phyloP scores from a whole-genome alignment of 2,113 vertebrate genomes.

The Odontesthes bonariensis region DNA sequence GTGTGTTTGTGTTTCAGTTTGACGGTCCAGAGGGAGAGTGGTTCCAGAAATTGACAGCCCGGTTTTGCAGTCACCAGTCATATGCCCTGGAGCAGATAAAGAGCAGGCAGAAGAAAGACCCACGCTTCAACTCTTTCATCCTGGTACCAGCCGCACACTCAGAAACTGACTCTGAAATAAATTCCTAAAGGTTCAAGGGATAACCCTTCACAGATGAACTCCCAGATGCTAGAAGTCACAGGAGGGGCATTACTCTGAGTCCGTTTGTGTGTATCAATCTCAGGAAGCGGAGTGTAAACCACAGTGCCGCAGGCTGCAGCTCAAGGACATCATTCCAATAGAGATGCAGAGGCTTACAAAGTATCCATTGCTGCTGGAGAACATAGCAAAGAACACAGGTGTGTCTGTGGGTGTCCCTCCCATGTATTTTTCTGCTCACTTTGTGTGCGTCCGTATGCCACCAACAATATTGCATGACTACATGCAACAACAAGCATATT shows the following conservation, averaged over 20 bases:
- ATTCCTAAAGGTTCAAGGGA: neutral
- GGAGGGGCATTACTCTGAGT: slow-evolving; percentile 16
- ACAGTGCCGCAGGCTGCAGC: slow-evolving; percentile 89
- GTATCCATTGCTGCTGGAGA: slow-evolving; percentile 91
- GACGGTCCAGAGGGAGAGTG: slow-evolving; percentile 88
- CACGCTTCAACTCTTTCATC: slow-evolving; percentile 89
- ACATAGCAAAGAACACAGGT: slow-evolving; percentile 89
- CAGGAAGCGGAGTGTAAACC: slow-evolving; percentile 93
- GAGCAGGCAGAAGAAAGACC: slow-evolving; percentile 87
- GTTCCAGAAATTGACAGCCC: slow-evolving; percentile 93
- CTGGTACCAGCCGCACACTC: slow-evolving; percentile 69
- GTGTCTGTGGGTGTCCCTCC: slow-evolving; percentile 7
- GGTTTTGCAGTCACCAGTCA: slow-evolving; percentile 93
- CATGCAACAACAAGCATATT: no score
- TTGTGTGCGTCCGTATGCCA: neutral
- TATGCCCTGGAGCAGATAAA: slow-evolving; percentile 92
- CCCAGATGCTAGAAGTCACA: slow-evolving; percentile 5
- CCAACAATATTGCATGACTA: neutral
- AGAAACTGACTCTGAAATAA: neutral
- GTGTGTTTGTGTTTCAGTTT: slow-evolving; percentile 78
- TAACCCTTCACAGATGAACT: neutral
- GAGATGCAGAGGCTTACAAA: slow-evolving; percentile 96
- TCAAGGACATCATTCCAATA: slow-evolving; percentile 94
- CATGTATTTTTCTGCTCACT: neutral
- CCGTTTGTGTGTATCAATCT: slow-evolving; percentile 20